These are phyloP conservation scores for Manduca sexta DNA, from an alignment of 1,140 invertebrate genomes.

Conservation along the genomic window DNA sequence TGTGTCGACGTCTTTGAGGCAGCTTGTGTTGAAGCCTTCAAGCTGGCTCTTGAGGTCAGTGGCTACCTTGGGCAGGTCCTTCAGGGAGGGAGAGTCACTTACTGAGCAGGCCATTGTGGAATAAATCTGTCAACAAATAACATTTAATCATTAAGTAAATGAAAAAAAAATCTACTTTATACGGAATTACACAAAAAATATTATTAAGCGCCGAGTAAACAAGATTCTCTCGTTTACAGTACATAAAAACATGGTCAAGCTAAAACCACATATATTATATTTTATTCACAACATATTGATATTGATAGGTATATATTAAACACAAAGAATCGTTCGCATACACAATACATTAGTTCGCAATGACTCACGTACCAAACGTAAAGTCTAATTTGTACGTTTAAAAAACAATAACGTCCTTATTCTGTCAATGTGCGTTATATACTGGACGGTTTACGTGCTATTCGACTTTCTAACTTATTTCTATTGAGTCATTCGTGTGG, in stretches of 20 bases:
- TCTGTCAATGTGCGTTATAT: neutral
- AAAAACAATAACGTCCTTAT: constrained; percentile 1
- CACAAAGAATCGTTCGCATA: no score
- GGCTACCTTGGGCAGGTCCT: constrained; percentile 92
- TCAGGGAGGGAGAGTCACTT: constrained; percentile 80
- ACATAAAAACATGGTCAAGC: no score
- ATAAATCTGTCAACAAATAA: constrained; percentile 28
- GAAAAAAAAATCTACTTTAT: no score
- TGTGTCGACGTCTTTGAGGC: constrained; percentile 88
- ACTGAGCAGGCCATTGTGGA: constrained; percentile 76
- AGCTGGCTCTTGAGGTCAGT: constrained; percentile 90
- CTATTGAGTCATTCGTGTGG: neutral
- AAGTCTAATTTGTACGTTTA: neutral
- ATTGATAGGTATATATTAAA: no score
- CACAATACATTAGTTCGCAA: neutral
- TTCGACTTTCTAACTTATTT: neutral
- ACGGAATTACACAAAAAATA: no score
- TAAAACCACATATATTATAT: no score
- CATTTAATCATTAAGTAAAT: neutral
- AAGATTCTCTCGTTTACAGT: no score
- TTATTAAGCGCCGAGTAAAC: no score
- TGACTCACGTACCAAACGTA: neutral
- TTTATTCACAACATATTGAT: no score
- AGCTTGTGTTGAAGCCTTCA: constrained; percentile 87
- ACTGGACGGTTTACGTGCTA: neutral